phyloP scores from a whole-genome alignment of 2,797 vertebrate species.

The Mus minutoides region DNA sequence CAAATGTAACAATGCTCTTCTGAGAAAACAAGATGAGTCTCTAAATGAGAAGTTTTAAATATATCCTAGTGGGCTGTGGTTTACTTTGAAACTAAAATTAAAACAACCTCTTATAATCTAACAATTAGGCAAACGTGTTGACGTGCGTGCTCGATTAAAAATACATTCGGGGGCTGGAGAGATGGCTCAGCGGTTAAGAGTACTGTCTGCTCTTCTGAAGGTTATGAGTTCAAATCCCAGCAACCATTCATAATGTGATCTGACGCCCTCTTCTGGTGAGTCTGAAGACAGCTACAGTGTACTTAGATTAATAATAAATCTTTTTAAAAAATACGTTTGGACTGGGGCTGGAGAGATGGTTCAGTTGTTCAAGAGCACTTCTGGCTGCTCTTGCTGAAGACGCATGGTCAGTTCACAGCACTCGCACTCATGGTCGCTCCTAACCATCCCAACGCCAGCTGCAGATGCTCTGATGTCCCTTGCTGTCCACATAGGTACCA shows the following conservation, averaged over 20 bases:
- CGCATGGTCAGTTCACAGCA: background rate
- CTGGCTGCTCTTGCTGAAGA: background rate
- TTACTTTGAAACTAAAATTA: slow-evolving; percentile 62
- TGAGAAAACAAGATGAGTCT: background rate
- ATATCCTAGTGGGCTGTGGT: background rate
- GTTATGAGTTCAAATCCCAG: too few relatives aligned
- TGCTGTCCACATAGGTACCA: background rate
- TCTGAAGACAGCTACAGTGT: too few relatives aligned
- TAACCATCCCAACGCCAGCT: background rate
- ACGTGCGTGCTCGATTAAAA: background rate
- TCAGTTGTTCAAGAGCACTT: background rate
- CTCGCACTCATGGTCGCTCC: background rate
- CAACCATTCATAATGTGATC: too few relatives aligned
- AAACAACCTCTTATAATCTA: background rate
- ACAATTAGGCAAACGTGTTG: background rate
- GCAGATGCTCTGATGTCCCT: background rate
- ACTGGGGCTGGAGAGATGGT: background rate
- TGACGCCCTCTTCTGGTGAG: too few relatives aligned
- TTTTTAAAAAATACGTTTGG: background rate
- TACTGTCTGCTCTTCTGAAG: background rate
- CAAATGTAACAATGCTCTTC: slow-evolving; percentile 47
- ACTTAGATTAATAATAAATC: too few relatives aligned
- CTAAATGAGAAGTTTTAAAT: slow-evolving; percentile 51
- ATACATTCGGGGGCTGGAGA: background rate
- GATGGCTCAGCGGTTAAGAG: background rate